A percentile compares a stretch with the other conserved stretches of the same genome.
Evolutionary conservation across 2,888 invertebrate genomes (phyloP).

Genomic region (Acanthoscelides obtectus): DNA sequence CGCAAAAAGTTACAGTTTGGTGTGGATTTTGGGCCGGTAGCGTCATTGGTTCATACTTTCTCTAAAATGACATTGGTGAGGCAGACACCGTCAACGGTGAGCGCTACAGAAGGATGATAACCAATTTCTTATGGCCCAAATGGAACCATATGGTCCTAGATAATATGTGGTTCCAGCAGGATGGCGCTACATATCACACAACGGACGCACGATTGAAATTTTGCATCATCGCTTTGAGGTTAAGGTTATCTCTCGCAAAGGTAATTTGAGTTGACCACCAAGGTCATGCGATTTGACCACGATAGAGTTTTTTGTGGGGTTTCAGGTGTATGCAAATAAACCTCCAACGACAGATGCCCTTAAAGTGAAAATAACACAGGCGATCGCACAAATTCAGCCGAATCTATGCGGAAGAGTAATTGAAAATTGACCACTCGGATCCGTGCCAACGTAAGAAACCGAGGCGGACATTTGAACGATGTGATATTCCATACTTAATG

Average conservation of each 20-base stretch:
- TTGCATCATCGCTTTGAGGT: constrained; percentile 3
- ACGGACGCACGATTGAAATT: constrained; percentile 7
- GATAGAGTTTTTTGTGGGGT: not conserved
- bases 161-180: constrained; percentile 9
- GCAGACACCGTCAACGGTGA: constrained; percentile 9
- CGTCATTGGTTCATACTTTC: constrained; percentile 12
- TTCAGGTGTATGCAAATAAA: no score
- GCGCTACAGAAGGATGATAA: no score
- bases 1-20: constrained; percentile 14
- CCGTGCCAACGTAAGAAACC: not conserved
- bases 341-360: no score
- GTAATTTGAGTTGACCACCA: not conserved
- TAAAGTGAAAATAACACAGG: not conserved
- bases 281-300: not conserved
- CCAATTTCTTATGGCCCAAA: no score
- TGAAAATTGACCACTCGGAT: not conserved
- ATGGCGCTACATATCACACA: constrained; percentile 9
- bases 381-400: not conserved
- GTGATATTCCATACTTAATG: no score
- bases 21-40: constrained; percentile 14
- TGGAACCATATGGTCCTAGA: constrained; percentile 5
- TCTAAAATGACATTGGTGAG: constrained; percentile 7
- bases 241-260: not conserved
- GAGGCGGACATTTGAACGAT: no score
- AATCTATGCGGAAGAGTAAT: no score